Evolutionary conservation across 2,797 vertebrate species (phyloP), one percentile per base, ranked within the genome.

Genomic region (Sciurus carolinensis): DNA sequence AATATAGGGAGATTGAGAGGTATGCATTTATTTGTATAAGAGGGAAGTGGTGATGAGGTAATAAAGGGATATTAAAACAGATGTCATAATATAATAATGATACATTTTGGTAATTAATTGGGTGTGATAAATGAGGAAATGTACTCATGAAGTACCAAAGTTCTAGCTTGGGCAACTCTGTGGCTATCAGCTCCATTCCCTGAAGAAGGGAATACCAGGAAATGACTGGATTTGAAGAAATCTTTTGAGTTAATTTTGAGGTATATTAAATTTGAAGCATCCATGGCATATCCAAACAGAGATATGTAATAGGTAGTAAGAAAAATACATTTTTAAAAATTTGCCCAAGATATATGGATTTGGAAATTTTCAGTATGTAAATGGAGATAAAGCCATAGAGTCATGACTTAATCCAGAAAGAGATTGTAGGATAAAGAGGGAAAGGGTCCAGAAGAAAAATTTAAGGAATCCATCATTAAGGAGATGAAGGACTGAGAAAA

Each of bases 351-450:
- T 92, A 75, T 77, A 59, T 17, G 77, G 36, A 86, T 72, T 88
- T 95, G n/a, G 79, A 96, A 90, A 36, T 2, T 90, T 88, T 95
- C 33, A 91, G 20, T 69, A 83, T n/a, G 4, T 33, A 67, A 39
- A 20, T 85, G 24, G 44, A 92, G 59, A 90, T 33, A 22, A 81
- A 87, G 67, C 33, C 47, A n/a, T 33, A 69, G 57, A 69, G 13
- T 87, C 44, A 85, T 91, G 44, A 50, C 20, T n/a, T 30, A 66
- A 88, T 71, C 54, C 33, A 73, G 36, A 81, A 86, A 82, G 42
- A 81, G 15, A 87, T 1, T 47, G 3, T 75, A 44, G 33, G 39
- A 57, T 54, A 42, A 42, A 72, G 72, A 59, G 5, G 22, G n/a
- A 26, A 57, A 71, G 12, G 7, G 8, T 36, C 1, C 12, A 69